These are phyloP conservation scores for Pangasianodon gigas DNA, from an alignment of 2,113 vertebrate species.

Conservation along the genomic window DNA sequence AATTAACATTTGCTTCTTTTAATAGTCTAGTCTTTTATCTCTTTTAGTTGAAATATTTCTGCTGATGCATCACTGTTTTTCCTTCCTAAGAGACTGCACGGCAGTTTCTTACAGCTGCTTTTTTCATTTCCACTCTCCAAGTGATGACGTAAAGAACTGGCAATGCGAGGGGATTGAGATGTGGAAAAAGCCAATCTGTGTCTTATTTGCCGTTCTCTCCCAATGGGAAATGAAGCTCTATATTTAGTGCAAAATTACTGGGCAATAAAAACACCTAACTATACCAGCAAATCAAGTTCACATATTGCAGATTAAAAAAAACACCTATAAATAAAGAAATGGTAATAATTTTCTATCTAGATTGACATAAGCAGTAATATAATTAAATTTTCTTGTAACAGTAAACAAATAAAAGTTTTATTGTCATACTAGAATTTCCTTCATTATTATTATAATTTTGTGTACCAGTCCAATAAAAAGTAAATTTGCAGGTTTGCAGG, in stretches of 20 bases:
- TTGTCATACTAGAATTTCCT: neutral
- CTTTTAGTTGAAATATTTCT: constrained; percentile 14
- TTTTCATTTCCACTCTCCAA: constrained; percentile 25
- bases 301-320: constrained; percentile 10
- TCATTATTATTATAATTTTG: neutral
- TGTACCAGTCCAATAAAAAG: neutral
- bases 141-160: constrained; percentile 35
- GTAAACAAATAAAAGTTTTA: constrained; percentile 7
- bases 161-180: constrained; percentile 21
- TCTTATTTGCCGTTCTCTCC: constrained; percentile 46
- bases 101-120: constrained; percentile 33
- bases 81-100: constrained; percentile 22
- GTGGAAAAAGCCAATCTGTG: constrained; percentile 49
- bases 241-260: constrained; percentile 51
- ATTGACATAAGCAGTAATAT: neutral
- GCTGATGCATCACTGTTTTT: constrained; percentile 36
- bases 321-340: neutral
- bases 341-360: neutral
- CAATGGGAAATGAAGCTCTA: constrained; percentile 46
- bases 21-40: neutral
- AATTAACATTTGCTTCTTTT: neutral
- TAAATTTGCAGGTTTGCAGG: neutral
- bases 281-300: constrained; percentile 23
- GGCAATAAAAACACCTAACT: constrained; percentile 6
- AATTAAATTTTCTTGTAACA: neutral